Conservation (phyloP, 2,113 vertebrate species). For the Anoplopoma fimbria region DNA sequence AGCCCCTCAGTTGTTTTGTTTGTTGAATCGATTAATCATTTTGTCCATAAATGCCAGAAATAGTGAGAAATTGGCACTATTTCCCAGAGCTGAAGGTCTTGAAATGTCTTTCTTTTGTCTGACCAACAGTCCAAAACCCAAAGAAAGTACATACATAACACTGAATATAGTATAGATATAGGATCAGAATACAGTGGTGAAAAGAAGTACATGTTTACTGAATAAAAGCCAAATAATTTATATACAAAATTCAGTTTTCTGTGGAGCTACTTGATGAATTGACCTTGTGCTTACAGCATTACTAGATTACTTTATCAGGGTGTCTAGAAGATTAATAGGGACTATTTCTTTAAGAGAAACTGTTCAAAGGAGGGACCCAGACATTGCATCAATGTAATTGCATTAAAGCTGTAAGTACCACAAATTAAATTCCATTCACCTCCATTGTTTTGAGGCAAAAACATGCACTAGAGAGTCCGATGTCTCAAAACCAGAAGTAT, state of each 20-base stretch:
- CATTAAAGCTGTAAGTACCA: background rate
- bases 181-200: background rate
- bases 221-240: background rate
- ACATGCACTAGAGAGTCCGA: background rate
- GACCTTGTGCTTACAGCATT: background rate
- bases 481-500: background rate
- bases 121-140: background rate
- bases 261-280: background rate
- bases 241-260: background rate
- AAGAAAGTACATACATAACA: background rate
- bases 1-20: background rate
- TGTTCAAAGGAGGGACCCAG: background rate
- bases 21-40: background rate
- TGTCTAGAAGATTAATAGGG: background rate
- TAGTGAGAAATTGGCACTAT: background rate
- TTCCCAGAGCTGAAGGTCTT: background rate
- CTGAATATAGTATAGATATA: background rate
- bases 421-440: background rate
- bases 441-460: background rate
- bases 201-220: background rate
- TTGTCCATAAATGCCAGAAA: background rate
- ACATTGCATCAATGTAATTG: background rate
- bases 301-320: background rate
- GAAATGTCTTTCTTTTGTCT: background rate
- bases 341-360: background rate